Base-by-base conservation (phyloP, 1,140 invertebrate genomes). In the Pristionchus pacificus region DNA sequence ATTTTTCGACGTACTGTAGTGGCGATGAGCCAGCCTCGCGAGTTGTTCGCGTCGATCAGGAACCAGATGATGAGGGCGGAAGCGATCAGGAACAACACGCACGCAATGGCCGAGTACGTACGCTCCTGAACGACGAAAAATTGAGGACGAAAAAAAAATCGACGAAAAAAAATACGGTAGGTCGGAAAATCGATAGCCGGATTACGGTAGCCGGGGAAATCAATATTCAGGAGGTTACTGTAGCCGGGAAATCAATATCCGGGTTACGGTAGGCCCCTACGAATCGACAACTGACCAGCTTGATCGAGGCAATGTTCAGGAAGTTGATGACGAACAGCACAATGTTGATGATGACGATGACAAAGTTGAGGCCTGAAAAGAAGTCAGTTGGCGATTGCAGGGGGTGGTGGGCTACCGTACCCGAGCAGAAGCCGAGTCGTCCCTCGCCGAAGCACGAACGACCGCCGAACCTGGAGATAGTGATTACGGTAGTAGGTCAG, bases 311-410 rank as follows among this genome's bases (percentile, higher is more conserved):
- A 33, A 82, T 59, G 57, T 77, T 74, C 2, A 82, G 71, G 55
- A 84, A 75, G 70, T 84, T 82, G 61, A 82, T 72, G 64, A 83
- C 64, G 70, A 80, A 76, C 25, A 82, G 60, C 24, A 82, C 82
- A 66, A 82, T 74, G 77, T 82, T 82, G 68, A 83, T 74, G 59
- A 80, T 76, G 29, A 81, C 71, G 38, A 77, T 68, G 38, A 80
- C 78, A 38, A 82, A 80, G 78, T 80, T 80, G 3, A 80, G 69
- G 27, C 79, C 80, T n/a, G n/a, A n/a, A n/a, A n/a, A n/a, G n/a
- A n/a, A n/a, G n/a, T n/a, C n/a, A n/a, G n/a, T n/a, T n/a, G n/a
- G n/a, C n/a, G n/a, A n/a, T n/a, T n/a, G n/a, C n/a, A n/a, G n/a
- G n/a, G n/a, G n/a, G n/a, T n/a, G n/a, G n/a, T n/a, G n/a, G n/a